Conservation (phyloP, 2,888 invertebrate species). For the Brassicogethes aeneus region DNA sequence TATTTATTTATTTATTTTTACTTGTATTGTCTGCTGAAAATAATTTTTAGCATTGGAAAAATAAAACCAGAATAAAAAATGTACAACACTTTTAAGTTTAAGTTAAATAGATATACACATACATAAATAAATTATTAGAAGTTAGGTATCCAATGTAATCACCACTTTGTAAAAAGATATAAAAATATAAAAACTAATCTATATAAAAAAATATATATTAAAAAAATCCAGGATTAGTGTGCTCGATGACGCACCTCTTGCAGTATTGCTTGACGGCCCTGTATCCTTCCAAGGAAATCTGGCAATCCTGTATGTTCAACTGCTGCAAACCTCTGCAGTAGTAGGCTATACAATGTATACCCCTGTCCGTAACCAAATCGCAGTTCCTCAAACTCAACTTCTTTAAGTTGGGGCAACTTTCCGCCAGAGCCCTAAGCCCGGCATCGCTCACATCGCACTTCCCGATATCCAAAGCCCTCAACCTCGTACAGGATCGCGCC, state of each 20-base stretch:
- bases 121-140: background rate
- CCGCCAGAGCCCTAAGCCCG: slow-evolving; percentile 75
- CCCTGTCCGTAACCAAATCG: slow-evolving; percentile 83
- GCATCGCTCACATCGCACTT: slow-evolving; percentile 91
- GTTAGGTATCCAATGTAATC: background rate
- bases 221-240: slow-evolving; percentile 91
- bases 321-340: slow-evolving; percentile 85
- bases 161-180: background rate
- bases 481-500: slow-evolving; percentile 74
- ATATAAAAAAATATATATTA: slow-evolving; percentile 35
- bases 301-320: slow-evolving; percentile 88
- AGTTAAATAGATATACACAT: background rate
- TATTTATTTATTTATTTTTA: too few species aligned
- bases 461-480: slow-evolving; percentile 82
- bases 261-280: slow-evolving; percentile 88
- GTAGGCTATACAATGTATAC: slow-evolving; percentile 80
- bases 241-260: slow-evolving; percentile 87
- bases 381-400: slow-evolving; percentile 85
- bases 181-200: background rate
- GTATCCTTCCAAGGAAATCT: slow-evolving; percentile 81
- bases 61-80: too few species aligned
- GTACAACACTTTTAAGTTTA: too few species aligned
- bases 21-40: too few species aligned
- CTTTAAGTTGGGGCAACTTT: slow-evolving; percentile 83
- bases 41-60: too few species aligned